Evolutionary conservation across 2,797 vertebrate species (phyloP).

Genomic region (Channallabes apus): DNA sequence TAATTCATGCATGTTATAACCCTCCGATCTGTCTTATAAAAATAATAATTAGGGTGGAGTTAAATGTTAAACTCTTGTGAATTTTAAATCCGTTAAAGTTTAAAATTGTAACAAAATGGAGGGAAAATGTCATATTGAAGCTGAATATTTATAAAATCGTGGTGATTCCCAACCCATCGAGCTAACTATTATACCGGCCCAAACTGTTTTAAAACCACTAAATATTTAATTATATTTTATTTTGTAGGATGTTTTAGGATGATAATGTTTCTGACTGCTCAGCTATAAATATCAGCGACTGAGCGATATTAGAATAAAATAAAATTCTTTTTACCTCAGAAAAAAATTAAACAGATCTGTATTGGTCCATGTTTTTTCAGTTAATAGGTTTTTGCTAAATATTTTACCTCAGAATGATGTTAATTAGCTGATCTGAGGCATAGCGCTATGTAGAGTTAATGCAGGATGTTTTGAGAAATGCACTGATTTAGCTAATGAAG

Average conservation of each 20-base stretch:
- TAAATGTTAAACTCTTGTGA: no score
- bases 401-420: slow-evolving; percentile 4
- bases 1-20: no score
- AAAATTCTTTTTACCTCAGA: neutral
- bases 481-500: neutral
- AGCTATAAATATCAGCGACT: neutral
- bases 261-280: neutral
- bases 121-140: no score
- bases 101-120: no score
- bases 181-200: neutral
- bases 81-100: no score
- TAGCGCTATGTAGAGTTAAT: neutral
- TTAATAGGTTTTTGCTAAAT: neutral
- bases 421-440: neutral
- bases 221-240: neutral
- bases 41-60: no score
- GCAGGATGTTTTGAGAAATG: neutral
- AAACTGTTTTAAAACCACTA: neutral
- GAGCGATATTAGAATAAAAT: neutral
- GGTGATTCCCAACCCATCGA: no score
- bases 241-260: neutral
- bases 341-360: neutral
- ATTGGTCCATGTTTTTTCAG: neutral
- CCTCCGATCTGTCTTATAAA: no score
- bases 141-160: no score